Conservation (phyloP, 2,888 invertebrate genomes). For the Macroteleia sp. region DNA sequence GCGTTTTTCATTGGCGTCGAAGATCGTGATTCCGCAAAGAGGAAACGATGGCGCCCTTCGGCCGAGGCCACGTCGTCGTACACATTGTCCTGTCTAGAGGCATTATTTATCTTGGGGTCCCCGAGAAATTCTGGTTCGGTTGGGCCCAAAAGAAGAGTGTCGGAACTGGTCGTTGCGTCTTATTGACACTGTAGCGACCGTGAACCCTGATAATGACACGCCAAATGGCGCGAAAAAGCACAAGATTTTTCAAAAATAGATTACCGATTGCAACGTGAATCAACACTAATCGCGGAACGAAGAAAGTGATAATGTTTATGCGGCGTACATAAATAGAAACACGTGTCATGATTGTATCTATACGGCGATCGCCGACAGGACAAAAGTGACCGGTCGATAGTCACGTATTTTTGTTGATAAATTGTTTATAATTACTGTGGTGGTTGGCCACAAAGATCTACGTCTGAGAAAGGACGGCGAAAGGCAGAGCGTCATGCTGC, state of each 20-base stretch:
- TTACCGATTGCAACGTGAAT: neutral
- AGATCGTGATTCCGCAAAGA: conserved; percentile 57
- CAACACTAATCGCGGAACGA: conserved; percentile 4
- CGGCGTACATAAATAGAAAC: conserved; percentile 1
- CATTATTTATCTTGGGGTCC: conserved; percentile 67
- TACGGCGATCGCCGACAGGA: neutral
- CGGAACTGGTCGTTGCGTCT: conserved; percentile 17
- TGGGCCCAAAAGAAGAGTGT: conserved; percentile 22
- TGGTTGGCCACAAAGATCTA: neutral
- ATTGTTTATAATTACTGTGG: conserved; percentile 40
- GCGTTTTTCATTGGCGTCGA: conserved; percentile 47
- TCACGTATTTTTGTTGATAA: conserved; percentile 39
- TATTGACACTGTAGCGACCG: conserved; percentile 20
- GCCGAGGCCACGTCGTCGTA: conserved; percentile 61
- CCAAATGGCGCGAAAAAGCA: neutral
- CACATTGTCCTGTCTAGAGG: conserved; percentile 69
- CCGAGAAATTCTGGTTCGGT: neutral
- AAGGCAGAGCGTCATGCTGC: conserved; percentile 69
- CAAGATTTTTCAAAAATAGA: neutral
- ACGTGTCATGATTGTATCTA: conserved; percentile 16
- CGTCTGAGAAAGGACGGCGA: conserved; percentile 24
- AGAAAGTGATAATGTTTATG: conserved; percentile 7
- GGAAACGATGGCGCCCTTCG: conserved; percentile 62
- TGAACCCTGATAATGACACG: conserved; percentile 5
- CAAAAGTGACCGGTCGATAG: neutral